phyloP scores from a whole-genome alignment of 2,888 invertebrate genomes.

The Nephrotoma guestfalica region DNA sequence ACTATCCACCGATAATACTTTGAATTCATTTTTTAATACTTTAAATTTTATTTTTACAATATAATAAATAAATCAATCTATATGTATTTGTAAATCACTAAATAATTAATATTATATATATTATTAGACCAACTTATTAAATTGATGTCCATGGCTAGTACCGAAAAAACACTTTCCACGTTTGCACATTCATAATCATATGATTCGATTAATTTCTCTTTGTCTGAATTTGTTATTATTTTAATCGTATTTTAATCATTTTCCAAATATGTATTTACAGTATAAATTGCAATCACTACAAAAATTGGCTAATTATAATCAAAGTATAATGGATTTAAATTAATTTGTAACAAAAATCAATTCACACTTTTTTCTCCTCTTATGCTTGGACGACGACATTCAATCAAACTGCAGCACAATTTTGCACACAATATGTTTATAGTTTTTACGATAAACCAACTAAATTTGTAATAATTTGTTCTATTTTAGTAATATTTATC shows the following conservation, averaged over 20 bases:
- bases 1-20: constrained; percentile 8
- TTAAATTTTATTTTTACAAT: neutral
- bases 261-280: neutral
- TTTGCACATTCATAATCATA: neutral
- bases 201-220: neutral
- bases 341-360: neutral
- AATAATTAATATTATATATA: no score
- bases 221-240: neutral
- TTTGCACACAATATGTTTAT: neutral
- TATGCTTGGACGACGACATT: neutral
- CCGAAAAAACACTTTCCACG: neutral
- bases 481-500: neutral
- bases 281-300: neutral
- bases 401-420: neutral
- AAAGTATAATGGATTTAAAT: neutral
- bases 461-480: neutral
- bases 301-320: neutral
- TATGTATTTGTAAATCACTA: neutral
- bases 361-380: neutral
- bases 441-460: neutral
- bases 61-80: neutral
- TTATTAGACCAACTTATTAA: neutral
- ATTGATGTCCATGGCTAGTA: neutral
- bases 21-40: neutral
- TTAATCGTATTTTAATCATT: neutral